phyloP scores from a whole-genome alignment of 1,140 invertebrate species.

The Pogonomyrmex californicus region DNA sequence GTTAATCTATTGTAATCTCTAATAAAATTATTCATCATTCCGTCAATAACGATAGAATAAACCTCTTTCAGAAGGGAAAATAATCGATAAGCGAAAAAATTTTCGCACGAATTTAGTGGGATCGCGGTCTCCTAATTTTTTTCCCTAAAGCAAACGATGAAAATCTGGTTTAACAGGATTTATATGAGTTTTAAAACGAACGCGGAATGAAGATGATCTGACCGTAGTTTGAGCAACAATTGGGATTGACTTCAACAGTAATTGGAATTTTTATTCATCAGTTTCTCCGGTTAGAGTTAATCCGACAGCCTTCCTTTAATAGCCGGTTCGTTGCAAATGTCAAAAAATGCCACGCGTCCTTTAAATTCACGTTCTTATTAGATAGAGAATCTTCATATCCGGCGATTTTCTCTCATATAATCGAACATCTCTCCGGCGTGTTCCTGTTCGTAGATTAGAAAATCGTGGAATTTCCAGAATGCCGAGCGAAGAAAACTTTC shows the following conservation, averaged over 20 bases:
- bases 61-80: background rate
- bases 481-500: background rate
- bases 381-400: background rate
- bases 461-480: slow-evolving; percentile 26
- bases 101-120: background rate
- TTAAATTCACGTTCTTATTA: slow-evolving; percentile 31
- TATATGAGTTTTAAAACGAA: background rate
- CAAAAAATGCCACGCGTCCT: background rate
- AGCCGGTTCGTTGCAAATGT: background rate
- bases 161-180: slow-evolving; percentile 12
- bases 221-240: background rate
- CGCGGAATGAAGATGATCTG: background rate
- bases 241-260: slow-evolving; percentile 30
- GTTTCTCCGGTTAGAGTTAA: background rate
- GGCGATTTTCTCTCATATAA: slow-evolving; percentile 1
- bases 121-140: background rate
- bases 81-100: background rate
- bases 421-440: background rate
- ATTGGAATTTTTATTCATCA: slow-evolving; percentile 48
- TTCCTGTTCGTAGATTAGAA: background rate
- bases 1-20: slow-evolving; percentile 15
- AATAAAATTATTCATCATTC: background rate
- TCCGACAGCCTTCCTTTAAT: background rate
- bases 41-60: background rate
- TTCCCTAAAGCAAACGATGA: background rate